phyloP scores from a whole-genome alignment of 2,797 vertebrate species.

The Enoplosus armatus region DNA sequence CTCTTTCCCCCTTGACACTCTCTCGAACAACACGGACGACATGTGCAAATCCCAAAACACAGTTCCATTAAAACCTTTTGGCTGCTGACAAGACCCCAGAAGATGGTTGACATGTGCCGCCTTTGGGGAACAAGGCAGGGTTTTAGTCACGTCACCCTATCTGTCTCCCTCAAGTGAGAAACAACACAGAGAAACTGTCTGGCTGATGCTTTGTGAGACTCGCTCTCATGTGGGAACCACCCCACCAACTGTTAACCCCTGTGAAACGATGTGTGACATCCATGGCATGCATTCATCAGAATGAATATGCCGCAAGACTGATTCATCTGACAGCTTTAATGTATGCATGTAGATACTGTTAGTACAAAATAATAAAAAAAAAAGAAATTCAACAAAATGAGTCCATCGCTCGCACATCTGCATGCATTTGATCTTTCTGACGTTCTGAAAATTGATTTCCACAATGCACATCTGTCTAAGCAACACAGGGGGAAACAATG shows the following conservation, averaged over 20 bases:
- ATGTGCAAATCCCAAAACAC: constrained; percentile 78
- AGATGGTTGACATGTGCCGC: constrained; percentile 72
- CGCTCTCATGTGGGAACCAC: constrained; percentile 13
- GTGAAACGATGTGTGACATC: constrained; percentile 16
- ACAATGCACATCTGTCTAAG: constrained; percentile 27
- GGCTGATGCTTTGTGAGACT: constrained; percentile 46
- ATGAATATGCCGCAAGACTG: neutral
- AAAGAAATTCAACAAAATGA: neutral
- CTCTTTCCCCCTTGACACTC: constrained; percentile 50
- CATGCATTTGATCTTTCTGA: constrained; percentile 17
- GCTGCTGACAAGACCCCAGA: constrained; percentile 75
- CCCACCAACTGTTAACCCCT: constrained; percentile 3
- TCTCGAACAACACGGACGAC: constrained; percentile 59
- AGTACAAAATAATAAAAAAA: neutral
- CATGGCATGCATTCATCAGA: neutral
- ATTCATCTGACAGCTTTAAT: constrained; percentile 3
- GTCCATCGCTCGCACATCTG: constrained; percentile 5
- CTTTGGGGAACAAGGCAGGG: constrained; percentile 55
- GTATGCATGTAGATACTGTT: neutral
- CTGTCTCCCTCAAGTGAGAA: constrained; percentile 48
- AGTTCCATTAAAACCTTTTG: constrained; percentile 82
- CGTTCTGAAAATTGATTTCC: constrained; percentile 31
- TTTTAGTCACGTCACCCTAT: constrained; percentile 64
- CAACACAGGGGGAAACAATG: constrained; percentile 34
- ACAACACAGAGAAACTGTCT: constrained; percentile 47